Percentiles rank a stretch among this genome's conserved stretches.
Evolutionary conservation across 92 coral and sea anemone genomes (phyloP).

Genomic region (Parazoanthus darwini): DNA sequence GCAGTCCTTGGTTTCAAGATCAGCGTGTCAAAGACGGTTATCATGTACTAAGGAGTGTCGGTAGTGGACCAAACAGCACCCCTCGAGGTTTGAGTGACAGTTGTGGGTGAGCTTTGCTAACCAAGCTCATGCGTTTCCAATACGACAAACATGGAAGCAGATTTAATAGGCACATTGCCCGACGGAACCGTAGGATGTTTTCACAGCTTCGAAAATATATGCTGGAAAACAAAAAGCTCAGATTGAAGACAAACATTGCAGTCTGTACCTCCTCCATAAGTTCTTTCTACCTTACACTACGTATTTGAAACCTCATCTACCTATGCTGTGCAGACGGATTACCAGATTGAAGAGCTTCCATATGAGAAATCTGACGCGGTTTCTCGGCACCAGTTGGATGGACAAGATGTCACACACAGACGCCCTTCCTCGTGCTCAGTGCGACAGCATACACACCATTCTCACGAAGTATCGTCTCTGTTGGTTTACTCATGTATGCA

Average conservation of each 20-base stretch:
- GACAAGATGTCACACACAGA: neutral
- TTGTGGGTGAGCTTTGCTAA: neutral
- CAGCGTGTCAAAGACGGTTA: neutral
- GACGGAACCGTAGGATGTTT: neutral
- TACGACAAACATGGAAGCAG: neutral
- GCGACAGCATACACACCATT: neutral
- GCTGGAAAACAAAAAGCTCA: neutral
- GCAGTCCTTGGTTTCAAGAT: constrained; percentile 7
- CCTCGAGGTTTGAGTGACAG: neutral
- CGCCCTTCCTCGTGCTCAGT: neutral
- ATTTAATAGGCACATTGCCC: neutral
- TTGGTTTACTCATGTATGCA: neutral
- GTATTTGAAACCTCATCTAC: constrained; percentile 10
- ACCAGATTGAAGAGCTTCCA: constrained; percentile 1
- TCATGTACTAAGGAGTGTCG: neutral
- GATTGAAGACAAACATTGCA: neutral
- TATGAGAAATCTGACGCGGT: neutral
- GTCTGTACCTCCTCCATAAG: neutral
- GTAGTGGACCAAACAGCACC: neutral
- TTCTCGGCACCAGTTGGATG: neutral
- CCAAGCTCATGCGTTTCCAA: neutral
- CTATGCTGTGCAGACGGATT: neutral
- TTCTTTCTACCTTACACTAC: neutral
- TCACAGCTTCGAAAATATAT: neutral
- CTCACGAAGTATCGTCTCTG: neutral